phyloP scores from a whole-genome alignment of 2,113 vertebrate genomes.

The Cricetomys ansorgei region DNA sequence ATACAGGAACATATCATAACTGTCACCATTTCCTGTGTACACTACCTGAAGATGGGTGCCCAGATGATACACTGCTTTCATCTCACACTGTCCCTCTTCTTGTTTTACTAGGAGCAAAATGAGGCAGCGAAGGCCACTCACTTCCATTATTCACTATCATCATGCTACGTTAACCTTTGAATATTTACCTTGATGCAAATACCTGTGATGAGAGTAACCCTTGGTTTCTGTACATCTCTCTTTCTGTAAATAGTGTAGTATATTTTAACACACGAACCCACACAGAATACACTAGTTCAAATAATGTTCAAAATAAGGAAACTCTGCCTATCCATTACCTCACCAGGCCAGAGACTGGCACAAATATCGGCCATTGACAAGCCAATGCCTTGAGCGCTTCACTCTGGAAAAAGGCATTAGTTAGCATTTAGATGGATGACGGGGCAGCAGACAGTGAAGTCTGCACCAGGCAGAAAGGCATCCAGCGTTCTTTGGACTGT shows the following conservation, averaged over 20 bases:
- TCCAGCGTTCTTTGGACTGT: constrained; percentile 45
- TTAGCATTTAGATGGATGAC: constrained; percentile 54
- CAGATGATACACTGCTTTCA: constrained; percentile 2
- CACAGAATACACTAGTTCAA: neutral
- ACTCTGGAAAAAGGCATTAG: constrained; percentile 30
- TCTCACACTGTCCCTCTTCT: neutral
- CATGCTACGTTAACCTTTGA: constrained; percentile 67
- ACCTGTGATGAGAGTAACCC: constrained; percentile 18
- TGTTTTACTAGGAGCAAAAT: constrained; percentile 60
- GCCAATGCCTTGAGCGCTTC: neutral
- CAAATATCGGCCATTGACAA: constrained; percentile 24
- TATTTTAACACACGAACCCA: constrained; percentile 41
- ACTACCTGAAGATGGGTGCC: neutral
- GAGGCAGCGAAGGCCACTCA: constrained; percentile 32
- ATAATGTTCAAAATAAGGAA: constrained; percentile 70
- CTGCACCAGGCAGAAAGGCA: constrained; percentile 21
- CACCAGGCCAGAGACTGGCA: neutral
- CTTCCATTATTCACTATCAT: constrained; percentile 63
- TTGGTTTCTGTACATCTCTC: constrained; percentile 11
- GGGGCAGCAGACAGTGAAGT: constrained; percentile 62
- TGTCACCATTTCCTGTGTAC: neutral
- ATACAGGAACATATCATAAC: constrained; percentile 6
- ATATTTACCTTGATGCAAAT: constrained; percentile 65
- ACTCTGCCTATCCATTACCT: constrained; percentile 1
- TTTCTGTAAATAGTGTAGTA: constrained; percentile 49